These are phyloP conservation scores for Pygoscelis antarcticus DNA, from an alignment of 2,113 vertebrate species.

Conservation along the genomic window DNA sequence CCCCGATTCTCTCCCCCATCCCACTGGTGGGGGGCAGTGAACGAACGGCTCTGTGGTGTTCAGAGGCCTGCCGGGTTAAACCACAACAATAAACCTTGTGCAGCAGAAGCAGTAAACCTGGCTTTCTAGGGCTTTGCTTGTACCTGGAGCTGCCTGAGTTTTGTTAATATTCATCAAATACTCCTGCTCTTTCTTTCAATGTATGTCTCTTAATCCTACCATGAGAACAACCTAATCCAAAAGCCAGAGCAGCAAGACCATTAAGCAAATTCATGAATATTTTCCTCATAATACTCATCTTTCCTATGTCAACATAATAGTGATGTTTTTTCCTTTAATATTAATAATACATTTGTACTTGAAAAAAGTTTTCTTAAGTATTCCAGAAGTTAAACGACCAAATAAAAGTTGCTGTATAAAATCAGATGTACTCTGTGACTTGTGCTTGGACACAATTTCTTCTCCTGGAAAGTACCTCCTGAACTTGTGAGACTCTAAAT, in stretches of 20 bases:
- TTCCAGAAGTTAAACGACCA: neutral
- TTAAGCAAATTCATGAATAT: constrained; percentile 55
- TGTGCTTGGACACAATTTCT: neutral
- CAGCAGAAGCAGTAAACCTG: neutral
- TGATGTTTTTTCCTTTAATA: neutral
- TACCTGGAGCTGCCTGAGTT: neutral
- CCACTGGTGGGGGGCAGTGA: no score
- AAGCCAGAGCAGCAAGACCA: neutral
- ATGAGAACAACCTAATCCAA: constrained; percentile 10
- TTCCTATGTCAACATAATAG: constrained; percentile 34
- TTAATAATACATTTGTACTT: constrained; percentile 22
- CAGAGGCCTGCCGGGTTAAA: no score
- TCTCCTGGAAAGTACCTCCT: neutral
- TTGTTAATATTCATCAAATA: constrained; percentile 37
- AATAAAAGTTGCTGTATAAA: neutral
- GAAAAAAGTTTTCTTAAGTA: neutral
- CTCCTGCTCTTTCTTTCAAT: neutral
- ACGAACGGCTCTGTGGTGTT: no score
- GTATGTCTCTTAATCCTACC: constrained; percentile 26
- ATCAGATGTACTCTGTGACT: neutral
- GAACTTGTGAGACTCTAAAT: neutral
- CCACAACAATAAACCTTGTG: neutral
- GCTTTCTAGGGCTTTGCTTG: neutral
- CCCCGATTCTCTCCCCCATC: no score
- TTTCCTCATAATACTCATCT: neutral